Evolutionary conservation across 2,113 vertebrate genomes (phyloP), one percentile per base, ranked within the genome.

Genomic region (Thamnaconus septentrionalis): DNA sequence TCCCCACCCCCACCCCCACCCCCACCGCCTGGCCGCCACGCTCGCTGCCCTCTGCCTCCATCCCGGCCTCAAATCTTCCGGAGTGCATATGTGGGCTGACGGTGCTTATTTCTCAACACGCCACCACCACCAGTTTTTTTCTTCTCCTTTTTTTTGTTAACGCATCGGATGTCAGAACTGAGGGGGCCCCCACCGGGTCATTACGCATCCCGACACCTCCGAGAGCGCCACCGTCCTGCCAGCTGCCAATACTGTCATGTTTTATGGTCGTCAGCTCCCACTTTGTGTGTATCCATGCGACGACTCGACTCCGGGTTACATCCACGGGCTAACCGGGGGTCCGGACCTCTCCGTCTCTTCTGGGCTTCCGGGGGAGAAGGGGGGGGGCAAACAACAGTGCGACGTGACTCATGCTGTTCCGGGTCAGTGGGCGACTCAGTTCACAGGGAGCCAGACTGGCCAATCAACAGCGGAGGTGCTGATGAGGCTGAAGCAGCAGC

Each of bases 101-200:
- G 93, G 88, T 71, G 89, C 88, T 92, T 93, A 91, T 95, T 92
- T 93, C 92, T 94, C 93, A 92, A 87, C 86, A 81, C 80, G 71
- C 87, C 79, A 56, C 18, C 18, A 31, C 18, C 72, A 75, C 79
- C 87, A 91, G 91, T 90, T 95, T 92, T 88, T 93, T 31, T 31
- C 18, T 31, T 31, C 18, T 31, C 18, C 18, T 31, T 31, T 31
- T 31, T 31, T 31, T 31, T 31, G 18, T 31, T 31, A 31, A 31
- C 18, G 18, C 18, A 31, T 31, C 18, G 18, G 18, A 31, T 31
- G 18, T 31, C 18, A 31, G 18, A 31, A 31, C 18, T 31, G 18
- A 31, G 18, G 18, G 18, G 18, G 18, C 18, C 18, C 87, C 89
- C 80, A 75, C 85, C 82, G 88, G 87, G 79, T 88, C 86, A 51